Conservation (phyloP, 1,140 invertebrate genomes). For the Pogonognathellus flavescens region DNA sequence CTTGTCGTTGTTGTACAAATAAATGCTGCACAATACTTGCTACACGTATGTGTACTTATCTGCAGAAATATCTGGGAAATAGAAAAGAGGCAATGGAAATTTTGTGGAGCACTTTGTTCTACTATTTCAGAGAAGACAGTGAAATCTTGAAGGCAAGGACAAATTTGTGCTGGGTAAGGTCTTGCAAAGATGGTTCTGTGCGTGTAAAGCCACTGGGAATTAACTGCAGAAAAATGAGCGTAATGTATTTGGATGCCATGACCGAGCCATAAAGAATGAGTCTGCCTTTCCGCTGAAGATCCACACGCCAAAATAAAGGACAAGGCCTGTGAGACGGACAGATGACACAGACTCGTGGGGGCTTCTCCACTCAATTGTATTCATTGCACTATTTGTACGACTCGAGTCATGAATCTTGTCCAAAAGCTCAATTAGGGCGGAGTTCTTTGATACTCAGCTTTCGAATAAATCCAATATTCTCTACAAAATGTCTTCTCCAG, state of each 20-base stretch:
- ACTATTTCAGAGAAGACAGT: too few relatives aligned
- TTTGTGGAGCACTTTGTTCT: too few relatives aligned
- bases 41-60: too few relatives aligned
- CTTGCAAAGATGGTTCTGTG: background rate
- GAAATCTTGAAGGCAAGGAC: too few relatives aligned
- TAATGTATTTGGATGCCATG: slow-evolving; percentile 48
- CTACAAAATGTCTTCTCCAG: slow-evolving; percentile 8
- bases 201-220: slow-evolving; percentile 35
- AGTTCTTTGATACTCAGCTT: slow-evolving; percentile 47
- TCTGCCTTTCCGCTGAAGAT: background rate
- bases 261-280: slow-evolving; percentile 28
- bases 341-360: slow-evolving; percentile 33
- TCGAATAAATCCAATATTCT: slow-evolving; percentile 46
- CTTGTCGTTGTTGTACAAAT: too few relatives aligned
- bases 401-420: slow-evolving; percentile 46
- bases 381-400: slow-evolving; percentile 46
- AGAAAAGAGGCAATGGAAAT: too few relatives aligned
- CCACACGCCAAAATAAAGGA: background rate
- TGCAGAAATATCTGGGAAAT: too few relatives aligned
- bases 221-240: slow-evolving; percentile 42
- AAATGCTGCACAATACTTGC: too few relatives aligned
- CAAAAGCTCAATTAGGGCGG: slow-evolving; percentile 50
- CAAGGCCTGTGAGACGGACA: slow-evolving; percentile 31
- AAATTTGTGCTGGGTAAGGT: background rate
- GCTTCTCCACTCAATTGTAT: slow-evolving; percentile 28